phyloP scores from a whole-genome alignment of 2,113 vertebrate species.

The Caloenas nicobarica region DNA sequence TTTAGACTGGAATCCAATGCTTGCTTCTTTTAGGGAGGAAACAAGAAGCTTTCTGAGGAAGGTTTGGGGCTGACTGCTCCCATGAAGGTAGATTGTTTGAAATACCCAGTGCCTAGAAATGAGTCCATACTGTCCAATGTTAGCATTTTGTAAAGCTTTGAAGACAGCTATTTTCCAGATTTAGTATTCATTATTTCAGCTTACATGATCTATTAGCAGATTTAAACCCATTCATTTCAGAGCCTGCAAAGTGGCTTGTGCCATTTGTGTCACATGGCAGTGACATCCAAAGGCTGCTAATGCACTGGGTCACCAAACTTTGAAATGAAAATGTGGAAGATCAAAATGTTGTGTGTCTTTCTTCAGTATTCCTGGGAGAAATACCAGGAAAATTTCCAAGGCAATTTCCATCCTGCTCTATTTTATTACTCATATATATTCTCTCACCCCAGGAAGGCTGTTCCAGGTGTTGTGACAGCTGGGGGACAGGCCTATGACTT shows the following conservation, averaged over 20 bases:
- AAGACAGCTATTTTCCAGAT: background rate
- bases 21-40: background rate
- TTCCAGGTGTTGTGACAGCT: background rate
- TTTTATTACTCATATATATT: background rate
- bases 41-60: background rate
- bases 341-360: background rate
- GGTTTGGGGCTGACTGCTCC: background rate
- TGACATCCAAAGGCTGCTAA: background rate
- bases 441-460: background rate
- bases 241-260: background rate
- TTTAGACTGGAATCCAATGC: background rate
- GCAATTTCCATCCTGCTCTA: background rate
- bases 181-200: background rate
- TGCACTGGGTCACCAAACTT: background rate
- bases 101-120: background rate
- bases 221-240: background rate
- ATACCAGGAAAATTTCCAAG: background rate
- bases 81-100: background rate
- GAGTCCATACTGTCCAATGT: background rate
- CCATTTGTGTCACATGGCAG: rapidly evolving
- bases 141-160: background rate
- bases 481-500: background rate
- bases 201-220: background rate
- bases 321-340: background rate
- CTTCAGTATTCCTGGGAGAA: background rate